Evolutionary conservation across 2,797 vertebrate species (phyloP), one percentile per base, ranked within the genome.

Genomic region (Anguilla megastoma): DNA sequence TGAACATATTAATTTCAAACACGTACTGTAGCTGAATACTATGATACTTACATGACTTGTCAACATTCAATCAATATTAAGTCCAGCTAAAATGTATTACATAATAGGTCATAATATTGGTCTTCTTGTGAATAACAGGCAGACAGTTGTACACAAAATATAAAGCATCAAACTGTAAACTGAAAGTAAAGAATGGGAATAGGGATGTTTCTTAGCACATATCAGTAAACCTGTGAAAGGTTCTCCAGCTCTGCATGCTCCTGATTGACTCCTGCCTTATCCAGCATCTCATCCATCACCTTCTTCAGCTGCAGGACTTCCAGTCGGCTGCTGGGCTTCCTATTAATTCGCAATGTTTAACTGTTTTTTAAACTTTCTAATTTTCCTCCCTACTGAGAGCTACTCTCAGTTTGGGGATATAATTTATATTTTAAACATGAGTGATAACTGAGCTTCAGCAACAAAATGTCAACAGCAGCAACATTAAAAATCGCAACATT

Each of bases 201-300:
- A 48, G 56, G 5, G 30, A 41, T 52, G 14, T 14, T 18, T 36
- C 56, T 83, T 21, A 16, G 41, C 27, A 33, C 27, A n/a, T 16
- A 24, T 21, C 3, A 41, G 54, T 12, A 60, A 80, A 98, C 98
- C 96, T 98, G 96, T 27, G 97, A 98, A 88, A 97, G 90, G 27
- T 95, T 96, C 54, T 90, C 94, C 79, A 97, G 90, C 87, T 96
- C 94, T 87, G 95, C 80, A 48, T 90, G 88, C 88, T 96, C 92
- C 85, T 93, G 92, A 91, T 96, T 95, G 83, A 96, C 91, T 9
- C 97, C 97, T 56, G 97, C 97, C 90, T 95, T 97, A 92, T 97
- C 95, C 90, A 98, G 88, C 97, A 98, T 97, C 83, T 94, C 90
- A 60, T 99, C 97, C 97, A 99, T 98, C 90, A 97, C 95, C 50